Evolutionary conservation across 2,888 invertebrate species (phyloP).

Genomic region (Ctena decussata): DNA sequence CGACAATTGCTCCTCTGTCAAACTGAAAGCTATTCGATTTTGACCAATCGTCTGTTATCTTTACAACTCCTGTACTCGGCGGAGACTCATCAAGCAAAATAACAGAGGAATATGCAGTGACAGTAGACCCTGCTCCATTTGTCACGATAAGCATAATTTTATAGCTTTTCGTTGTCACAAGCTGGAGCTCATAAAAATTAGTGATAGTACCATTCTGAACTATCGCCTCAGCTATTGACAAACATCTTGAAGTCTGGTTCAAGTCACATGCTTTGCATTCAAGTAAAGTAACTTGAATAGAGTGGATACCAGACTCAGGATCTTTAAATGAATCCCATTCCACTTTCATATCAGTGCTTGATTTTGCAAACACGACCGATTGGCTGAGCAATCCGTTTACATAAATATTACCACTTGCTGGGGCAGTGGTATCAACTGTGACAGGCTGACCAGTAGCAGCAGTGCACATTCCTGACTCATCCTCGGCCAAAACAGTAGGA

Average conservation of each 20-base stretch:
- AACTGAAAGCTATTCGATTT: constrained; percentile 37
- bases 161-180: constrained; percentile 30
- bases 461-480: constrained; percentile 58
- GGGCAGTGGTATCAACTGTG: constrained; percentile 58
- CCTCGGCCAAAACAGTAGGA: constrained; percentile 53
- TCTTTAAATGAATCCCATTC: constrained; percentile 47
- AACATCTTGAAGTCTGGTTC: background rate
- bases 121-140: constrained; percentile 53
- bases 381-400: constrained; percentile 22
- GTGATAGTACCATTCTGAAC: constrained; percentile 17
- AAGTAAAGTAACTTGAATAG: constrained; percentile 18
- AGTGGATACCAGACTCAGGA: constrained; percentile 40
- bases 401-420: constrained; percentile 27
- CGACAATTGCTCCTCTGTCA: constrained; percentile 18
- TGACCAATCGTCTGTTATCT: constrained; percentile 46
- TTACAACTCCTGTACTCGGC: constrained; percentile 52
- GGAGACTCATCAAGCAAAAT: constrained; percentile 45
- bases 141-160: constrained; percentile 33
- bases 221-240: background rate
- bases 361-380: background rate
- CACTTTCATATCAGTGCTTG: constrained; percentile 16
- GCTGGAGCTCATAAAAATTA: constrained; percentile 51
- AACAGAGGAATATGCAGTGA: background rate
- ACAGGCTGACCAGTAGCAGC: constrained; percentile 32
- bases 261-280: constrained; percentile 20